These are phyloP conservation scores for Mylabris sibirica DNA, from an alignment of 2,888 invertebrate genomes.

Conservation along the genomic window DNA sequence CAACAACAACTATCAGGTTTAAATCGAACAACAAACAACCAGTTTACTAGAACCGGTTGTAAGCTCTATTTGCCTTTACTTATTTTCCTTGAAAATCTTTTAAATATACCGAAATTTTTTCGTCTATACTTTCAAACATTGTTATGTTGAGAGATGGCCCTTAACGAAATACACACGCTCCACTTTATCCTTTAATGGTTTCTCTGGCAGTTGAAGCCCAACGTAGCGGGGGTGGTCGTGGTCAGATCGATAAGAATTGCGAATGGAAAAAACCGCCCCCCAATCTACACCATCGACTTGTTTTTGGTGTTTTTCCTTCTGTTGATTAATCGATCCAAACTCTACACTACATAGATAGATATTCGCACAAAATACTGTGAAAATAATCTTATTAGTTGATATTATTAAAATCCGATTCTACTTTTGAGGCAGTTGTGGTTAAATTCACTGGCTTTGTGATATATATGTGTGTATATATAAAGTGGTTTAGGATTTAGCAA, in stretches of 20 bases:
- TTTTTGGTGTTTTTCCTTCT: neutral
- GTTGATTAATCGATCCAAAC: slow-evolving; percentile 21
- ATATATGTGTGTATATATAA: neutral
- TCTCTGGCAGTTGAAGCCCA: slow-evolving; percentile 44
- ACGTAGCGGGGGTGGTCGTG: slow-evolving; percentile 28
- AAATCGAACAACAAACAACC: neutral
- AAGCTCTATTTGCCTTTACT: too few species aligned
- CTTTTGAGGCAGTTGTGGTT: slow-evolving; percentile 19
- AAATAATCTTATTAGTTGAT: slow-evolving; percentile 27
- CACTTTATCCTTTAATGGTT: slow-evolving; percentile 47
- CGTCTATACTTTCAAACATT: neutral
- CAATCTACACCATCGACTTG: neutral
- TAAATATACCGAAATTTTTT: neutral
- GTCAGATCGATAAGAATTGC: slow-evolving; percentile 45
- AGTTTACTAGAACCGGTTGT: neutral
- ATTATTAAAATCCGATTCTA: slow-evolving; percentile 33
- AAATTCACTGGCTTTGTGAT: slow-evolving; percentile 3
- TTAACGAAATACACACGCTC: slow-evolving; percentile 48
- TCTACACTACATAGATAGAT: slow-evolving; percentile 19
- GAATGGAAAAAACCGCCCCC: slow-evolving; percentile 28
- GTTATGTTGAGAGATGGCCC: slow-evolving; percentile 14
- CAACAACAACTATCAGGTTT: slow-evolving; percentile 2
- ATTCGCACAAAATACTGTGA: neutral
- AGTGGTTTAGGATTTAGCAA: slow-evolving; percentile 6
- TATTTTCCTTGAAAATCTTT: too few species aligned